Evolutionary conservation across 92 coral and sea anemone genomes (phyloP), one percentile per base, ranked within the genome.

Genomic region (Zoanthus sansibaricus): DNA sequence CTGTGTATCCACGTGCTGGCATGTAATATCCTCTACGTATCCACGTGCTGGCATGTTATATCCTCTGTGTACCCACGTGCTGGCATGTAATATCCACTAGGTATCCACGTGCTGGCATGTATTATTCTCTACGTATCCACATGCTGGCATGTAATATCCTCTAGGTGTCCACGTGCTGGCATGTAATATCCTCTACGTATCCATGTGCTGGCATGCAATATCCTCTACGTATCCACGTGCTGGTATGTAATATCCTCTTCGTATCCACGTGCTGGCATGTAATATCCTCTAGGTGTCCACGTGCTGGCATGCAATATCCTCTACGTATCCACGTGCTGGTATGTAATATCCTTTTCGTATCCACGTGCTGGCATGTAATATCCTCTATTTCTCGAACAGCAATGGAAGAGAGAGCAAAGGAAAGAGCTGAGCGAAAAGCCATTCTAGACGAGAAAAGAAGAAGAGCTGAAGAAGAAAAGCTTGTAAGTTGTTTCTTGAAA

Each of bases 381-480:
- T 69, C 11, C 42, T 8, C 31, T 72, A 82, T 79, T 3, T 73
- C 59, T 71, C 71, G 67, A 48, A 18, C 54, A 97, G 99, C 99
- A 25, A 97, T 97, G 99, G 99, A 97, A 79, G 98, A 93, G 77
- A 92, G 99, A 58, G 99, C 99, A 15, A 92, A 91, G 71, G 91
- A 91, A 69, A 86, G 99, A 61, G 91, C 87, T 44, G 92, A 91
- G 30, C 87, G 98, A 62, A 97, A 97, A 86, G 88, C 93, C 32
- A 82, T 89, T 47, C 32, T 95, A 32, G 98, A 97, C 4, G 95
- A 90, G 69, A 97, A 90, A 71, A 95, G 89, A 83, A 75, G 99
- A 68, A 93, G 87, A 79, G 91, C 94, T 25, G 99, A 97, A 82
- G 99, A 97, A 76, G 97, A 97, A 48, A 95, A 92, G 71, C 89